phyloP scores from a whole-genome alignment of 1,140 invertebrate genomes.

The Melanaphis sacchari region DNA sequence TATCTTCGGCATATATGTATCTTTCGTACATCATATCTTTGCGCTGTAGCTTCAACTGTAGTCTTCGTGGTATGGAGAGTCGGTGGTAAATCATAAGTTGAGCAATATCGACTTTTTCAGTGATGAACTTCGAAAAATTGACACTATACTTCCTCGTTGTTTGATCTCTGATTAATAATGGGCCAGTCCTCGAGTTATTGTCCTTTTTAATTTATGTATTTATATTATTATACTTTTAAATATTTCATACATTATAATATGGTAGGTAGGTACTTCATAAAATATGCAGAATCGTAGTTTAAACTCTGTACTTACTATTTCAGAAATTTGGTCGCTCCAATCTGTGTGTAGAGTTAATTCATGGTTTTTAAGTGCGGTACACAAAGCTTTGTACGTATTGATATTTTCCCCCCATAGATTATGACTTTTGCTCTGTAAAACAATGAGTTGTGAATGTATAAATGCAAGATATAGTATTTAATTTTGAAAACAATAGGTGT shows the following conservation, averaged over 20 bases:
- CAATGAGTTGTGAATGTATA: background rate
- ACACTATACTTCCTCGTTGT: background rate
- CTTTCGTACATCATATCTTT: background rate
- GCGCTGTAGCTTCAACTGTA: background rate
- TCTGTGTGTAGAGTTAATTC: background rate
- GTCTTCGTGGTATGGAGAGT: background rate
- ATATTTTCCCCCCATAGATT: background rate
- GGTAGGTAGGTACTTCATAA: too few species aligned
- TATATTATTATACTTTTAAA: background rate
- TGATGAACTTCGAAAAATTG: constrained; percentile 30
- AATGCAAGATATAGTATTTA: background rate
- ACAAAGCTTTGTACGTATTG: background rate
- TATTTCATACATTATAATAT: background rate
- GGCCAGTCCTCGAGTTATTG: background rate
- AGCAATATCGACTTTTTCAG: background rate
- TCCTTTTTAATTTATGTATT: background rate
- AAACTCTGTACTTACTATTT: background rate
- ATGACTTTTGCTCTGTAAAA: background rate
- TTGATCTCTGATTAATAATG: constrained; percentile 16
- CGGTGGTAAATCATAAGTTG: background rate
- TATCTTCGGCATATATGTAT: background rate
- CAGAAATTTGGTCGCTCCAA: background rate
- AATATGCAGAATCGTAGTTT: background rate
- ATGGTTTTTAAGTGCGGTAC: background rate
- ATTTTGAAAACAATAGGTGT: background rate